These are phyloP conservation scores for Anodontia alba DNA, from an alignment of 2,888 invertebrate species.

Conservation along the genomic window DNA sequence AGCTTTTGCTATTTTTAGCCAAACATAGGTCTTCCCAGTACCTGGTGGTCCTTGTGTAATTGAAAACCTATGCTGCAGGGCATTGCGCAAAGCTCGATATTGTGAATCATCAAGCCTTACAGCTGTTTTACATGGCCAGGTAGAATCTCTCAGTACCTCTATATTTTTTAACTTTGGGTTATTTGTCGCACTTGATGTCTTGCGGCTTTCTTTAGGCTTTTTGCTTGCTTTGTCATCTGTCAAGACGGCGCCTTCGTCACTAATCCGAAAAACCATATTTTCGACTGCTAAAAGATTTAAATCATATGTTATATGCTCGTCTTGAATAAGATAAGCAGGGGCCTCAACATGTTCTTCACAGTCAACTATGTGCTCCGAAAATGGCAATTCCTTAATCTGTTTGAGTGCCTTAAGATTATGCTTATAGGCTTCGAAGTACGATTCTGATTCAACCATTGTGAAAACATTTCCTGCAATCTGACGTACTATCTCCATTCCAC, in stretches of 20 bases:
- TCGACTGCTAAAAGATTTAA: not conserved
- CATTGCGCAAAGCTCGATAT: constrained; percentile 74
- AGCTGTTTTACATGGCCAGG: constrained; percentile 76
- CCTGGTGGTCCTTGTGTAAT: constrained; percentile 90
- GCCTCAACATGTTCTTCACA: constrained; percentile 56
- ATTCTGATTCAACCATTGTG: constrained; percentile 90
- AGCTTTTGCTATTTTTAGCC: constrained; percentile 89
- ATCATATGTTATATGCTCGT: not conserved
- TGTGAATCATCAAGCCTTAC: constrained; percentile 80
- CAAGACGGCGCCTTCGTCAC: too few species aligned
- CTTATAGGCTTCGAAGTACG: constrained; percentile 93
- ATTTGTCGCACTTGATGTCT: not conserved
- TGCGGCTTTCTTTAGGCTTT: not conserved
- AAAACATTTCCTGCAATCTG: constrained; percentile 49
- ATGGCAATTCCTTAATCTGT: constrained; percentile 84
- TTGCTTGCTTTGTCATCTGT: too few species aligned
- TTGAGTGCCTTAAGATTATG: constrained; percentile 90
- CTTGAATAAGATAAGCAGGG: constrained; percentile 58
- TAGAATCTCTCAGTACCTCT: not conserved
- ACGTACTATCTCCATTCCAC: constrained; percentile 24
- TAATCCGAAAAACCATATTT: too few species aligned
- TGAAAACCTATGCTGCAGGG: constrained; percentile 79
- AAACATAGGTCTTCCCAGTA: constrained; percentile 93
- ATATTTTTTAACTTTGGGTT: not conserved
- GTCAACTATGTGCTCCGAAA: constrained; percentile 65